Percentiles rank a stretch among this genome's conserved stretches.
These are phyloP conservation scores for Alentia gelatinosa DNA, from an alignment of 2,888 invertebrate species.

Conservation along the genomic window DNA sequence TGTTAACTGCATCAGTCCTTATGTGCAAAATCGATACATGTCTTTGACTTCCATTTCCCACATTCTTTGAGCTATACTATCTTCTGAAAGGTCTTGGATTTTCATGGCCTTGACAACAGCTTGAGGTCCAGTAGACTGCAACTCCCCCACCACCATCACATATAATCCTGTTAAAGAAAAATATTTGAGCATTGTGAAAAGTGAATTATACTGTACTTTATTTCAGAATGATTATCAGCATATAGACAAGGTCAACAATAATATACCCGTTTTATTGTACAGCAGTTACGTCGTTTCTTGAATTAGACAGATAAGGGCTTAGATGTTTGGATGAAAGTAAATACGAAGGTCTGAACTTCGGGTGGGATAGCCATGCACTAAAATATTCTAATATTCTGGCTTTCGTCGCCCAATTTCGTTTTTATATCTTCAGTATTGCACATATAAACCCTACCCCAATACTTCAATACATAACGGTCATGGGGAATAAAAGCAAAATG, in stretches of 20 bases:
- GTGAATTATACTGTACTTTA: not conserved
- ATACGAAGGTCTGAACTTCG: no score
- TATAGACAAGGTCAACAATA: not conserved
- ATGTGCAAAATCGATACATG: slow-evolving; percentile 33
- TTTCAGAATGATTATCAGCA: not conserved
- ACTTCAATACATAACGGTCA: no score
- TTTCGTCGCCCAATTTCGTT: no score
- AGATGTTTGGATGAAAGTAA: no score
- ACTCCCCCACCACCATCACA: slow-evolving; percentile 69
- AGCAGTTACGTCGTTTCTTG: no score
- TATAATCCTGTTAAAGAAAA: slow-evolving; percentile 68
- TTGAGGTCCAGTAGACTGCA: slow-evolving; percentile 59
- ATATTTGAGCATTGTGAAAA: not conserved
- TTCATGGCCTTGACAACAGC: slow-evolving; percentile 68
- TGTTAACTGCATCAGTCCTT: no score
- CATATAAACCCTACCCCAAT: no score
- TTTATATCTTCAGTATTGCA: no score
- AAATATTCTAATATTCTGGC: no score
- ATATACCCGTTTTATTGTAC: not conserved
- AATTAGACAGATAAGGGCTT: no score
- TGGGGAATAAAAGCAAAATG: no score
- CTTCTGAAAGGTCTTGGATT: slow-evolving; percentile 67
- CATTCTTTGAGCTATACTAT: slow-evolving; percentile 63
- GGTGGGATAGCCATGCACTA: no score
- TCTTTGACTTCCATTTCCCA: slow-evolving; percentile 71